A percentile compares a stretch with the other conserved stretches of the same genome.
Evolutionary conservation across 2,113 vertebrate genomes (phyloP).

Genomic region (Serilophus lunatus): DNA sequence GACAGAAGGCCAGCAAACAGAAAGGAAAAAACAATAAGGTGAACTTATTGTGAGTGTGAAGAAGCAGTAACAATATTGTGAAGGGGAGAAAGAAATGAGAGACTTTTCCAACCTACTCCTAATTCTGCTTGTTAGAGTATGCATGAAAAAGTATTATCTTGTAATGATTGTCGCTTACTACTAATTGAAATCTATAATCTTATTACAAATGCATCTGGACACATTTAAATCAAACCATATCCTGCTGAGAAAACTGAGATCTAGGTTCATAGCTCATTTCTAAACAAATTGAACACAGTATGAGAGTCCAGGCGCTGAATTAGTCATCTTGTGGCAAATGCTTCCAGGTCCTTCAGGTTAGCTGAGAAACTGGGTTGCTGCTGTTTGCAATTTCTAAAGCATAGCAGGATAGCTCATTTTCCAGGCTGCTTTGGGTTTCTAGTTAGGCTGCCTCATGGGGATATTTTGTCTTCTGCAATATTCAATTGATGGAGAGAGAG

Average conservation of each 20-base stretch:
- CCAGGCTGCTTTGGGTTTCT: constrained; percentile 3
- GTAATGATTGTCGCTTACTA: not conserved
- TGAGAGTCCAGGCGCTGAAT: constrained; percentile 6
- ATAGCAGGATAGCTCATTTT: constrained; percentile 43
- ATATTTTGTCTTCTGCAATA: constrained; percentile 21
- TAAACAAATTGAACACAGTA: constrained; percentile 18
- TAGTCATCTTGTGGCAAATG: not conserved
- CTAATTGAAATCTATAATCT: constrained; percentile 62
- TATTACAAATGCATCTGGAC: constrained; percentile 37
- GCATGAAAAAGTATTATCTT: constrained; percentile 10
- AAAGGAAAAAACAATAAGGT: not conserved
- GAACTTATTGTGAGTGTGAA: not conserved
- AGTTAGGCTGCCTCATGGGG: not conserved
- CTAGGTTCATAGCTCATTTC: constrained; percentile 34
- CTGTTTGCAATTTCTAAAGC: constrained; percentile 35
- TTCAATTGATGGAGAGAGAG: not conserved
- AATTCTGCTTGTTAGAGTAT: constrained; percentile 19
- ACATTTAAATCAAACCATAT: constrained; percentile 48
- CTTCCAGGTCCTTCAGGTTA: constrained; percentile 25
- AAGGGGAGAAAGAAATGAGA: not conserved
- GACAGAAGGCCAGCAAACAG: not conserved
- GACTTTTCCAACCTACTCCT: not conserved
- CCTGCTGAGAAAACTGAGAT: constrained; percentile 46
- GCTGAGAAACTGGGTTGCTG: constrained; percentile 26
- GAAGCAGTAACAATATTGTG: not conserved